A percentile compares a stretch with the other conserved stretches of the same genome.
These are phyloP conservation scores for Trachymyrmex septentrionalis DNA, from an alignment of 1,140 invertebrate genomes.

Conservation along the genomic window DNA sequence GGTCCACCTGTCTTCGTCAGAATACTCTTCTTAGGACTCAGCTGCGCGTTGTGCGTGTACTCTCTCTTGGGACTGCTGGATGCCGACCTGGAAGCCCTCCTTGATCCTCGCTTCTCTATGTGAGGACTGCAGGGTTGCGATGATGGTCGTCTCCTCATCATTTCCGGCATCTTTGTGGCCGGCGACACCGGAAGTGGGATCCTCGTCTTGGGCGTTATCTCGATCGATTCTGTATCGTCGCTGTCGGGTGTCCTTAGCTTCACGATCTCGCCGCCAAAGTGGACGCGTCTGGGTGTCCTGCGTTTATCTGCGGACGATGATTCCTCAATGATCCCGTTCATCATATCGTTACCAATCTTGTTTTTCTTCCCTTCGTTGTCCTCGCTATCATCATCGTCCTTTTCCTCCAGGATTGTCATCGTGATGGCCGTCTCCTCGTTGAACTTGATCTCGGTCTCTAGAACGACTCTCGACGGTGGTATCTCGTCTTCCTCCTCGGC, in stretches of 20 bases:
- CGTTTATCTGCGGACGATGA: constrained; percentile 31
- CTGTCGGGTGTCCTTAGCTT: constrained; percentile 94
- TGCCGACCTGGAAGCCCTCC: constrained; percentile 60
- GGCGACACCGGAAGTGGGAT: constrained; percentile 85
- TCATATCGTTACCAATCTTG: constrained; percentile 73
- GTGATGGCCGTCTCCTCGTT: constrained; percentile 92
- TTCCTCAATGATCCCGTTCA: constrained; percentile 85
- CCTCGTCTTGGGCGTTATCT: constrained; percentile 72
- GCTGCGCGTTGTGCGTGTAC: constrained; percentile 80
- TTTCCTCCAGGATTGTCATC: constrained; percentile 93
- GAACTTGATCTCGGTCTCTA: constrained; percentile 93
- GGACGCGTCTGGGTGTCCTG: constrained; percentile 87
- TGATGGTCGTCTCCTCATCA: constrained; percentile 60
- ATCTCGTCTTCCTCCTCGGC: constrained; percentile 74
- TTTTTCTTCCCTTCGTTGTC: constrained; percentile 85
- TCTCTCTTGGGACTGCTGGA: constrained; percentile 84
- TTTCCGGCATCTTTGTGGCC: constrained; percentile 80
- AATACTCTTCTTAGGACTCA: constrained; percentile 84
- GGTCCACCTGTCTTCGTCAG: constrained; percentile 70
- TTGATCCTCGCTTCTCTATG: constrained; percentile 14
- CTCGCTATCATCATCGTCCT: constrained; percentile 78
- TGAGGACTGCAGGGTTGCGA: constrained; percentile 78
- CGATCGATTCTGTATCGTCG: constrained; percentile 85
- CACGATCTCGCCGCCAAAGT: constrained; percentile 93
- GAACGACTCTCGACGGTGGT: constrained; percentile 88